These are phyloP conservation scores for Crocidura indochinensis DNA, from an alignment of 2,797 vertebrate species.

Conservation along the genomic window DNA sequence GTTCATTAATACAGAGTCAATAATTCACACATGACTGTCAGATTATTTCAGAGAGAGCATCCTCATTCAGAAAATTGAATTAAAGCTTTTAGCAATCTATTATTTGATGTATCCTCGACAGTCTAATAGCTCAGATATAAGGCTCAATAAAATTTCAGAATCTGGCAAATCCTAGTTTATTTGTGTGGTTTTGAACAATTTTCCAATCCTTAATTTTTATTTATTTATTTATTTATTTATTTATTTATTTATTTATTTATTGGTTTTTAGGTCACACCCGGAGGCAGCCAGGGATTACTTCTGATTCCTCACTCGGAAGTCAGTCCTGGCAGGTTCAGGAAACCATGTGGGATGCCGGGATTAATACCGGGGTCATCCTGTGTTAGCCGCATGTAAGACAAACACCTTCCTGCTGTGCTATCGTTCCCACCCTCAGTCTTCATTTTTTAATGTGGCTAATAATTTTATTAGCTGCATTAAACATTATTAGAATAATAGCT, in stretches of 20 bases:
- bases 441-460: constrained; percentile 10
- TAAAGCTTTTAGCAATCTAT: neutral
- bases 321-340: no score
- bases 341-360: no score
- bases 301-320: no score
- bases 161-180: constrained; percentile 32
- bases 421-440: neutral
- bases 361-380: no score
- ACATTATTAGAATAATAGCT: constrained; percentile 33
- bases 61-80: no score
- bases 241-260: no score
- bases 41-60: neutral
- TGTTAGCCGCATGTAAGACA: no score
- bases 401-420: no score
- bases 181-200: constrained; percentile 21
- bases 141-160: neutral
- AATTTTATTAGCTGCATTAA: neutral
- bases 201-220: no score
- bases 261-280: no score
- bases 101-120: neutral
- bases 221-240: no score
- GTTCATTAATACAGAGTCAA: constrained; percentile 14
- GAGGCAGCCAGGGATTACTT: no score
- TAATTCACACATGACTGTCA: neutral
- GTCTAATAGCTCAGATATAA: constrained; percentile 22